A percentile compares a stretch with the other conserved stretches of the same genome.
phyloP scores from a whole-genome alignment of 2,797 vertebrate genomes.

The Molossus alvarezi region DNA sequence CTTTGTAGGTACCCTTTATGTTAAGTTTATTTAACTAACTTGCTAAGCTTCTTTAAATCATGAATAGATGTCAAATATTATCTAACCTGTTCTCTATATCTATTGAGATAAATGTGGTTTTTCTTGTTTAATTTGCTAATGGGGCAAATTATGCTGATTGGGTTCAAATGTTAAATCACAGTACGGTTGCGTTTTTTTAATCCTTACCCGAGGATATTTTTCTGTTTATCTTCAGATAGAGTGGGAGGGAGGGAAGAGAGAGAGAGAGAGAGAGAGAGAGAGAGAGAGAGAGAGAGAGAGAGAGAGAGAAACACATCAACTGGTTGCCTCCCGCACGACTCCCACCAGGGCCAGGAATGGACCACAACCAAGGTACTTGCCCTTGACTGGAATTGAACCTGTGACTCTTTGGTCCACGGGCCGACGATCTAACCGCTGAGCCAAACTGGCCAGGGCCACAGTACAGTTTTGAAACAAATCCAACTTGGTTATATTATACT shows the following conservation, averaged over 20 bases:
- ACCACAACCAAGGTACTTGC: too few relatives aligned
- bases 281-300: too few relatives aligned
- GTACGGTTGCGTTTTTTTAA: background rate
- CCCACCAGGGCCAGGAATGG: too few relatives aligned
- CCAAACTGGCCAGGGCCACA: background rate
- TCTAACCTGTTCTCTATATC: background rate
- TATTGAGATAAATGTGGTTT: conserved; percentile 33
- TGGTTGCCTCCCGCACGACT: too few relatives aligned
- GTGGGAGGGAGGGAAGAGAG: too few relatives aligned
- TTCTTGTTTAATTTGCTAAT: conserved; percentile 60
- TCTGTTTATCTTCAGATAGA: too few relatives aligned
- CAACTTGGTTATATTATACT: conserved; percentile 43
- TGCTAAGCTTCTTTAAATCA: conserved; percentile 56
- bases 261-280: too few relatives aligned
- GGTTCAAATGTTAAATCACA: conserved; percentile 65
- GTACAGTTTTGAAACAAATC: conserved; percentile 19
- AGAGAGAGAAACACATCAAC: too few relatives aligned
- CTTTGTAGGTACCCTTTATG: background rate
- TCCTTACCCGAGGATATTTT: too few relatives aligned
- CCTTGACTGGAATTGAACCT: too few relatives aligned
- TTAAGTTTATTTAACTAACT: conserved; percentile 36
- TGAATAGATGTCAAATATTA: conserved; percentile 39
- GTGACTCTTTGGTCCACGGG: too few relatives aligned
- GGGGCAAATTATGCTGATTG: background rate
- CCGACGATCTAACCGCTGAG: too few relatives aligned